phyloP scores from a whole-genome alignment of 53 echinoderm and acorn worm species.

The Luidia sarsii region DNA sequence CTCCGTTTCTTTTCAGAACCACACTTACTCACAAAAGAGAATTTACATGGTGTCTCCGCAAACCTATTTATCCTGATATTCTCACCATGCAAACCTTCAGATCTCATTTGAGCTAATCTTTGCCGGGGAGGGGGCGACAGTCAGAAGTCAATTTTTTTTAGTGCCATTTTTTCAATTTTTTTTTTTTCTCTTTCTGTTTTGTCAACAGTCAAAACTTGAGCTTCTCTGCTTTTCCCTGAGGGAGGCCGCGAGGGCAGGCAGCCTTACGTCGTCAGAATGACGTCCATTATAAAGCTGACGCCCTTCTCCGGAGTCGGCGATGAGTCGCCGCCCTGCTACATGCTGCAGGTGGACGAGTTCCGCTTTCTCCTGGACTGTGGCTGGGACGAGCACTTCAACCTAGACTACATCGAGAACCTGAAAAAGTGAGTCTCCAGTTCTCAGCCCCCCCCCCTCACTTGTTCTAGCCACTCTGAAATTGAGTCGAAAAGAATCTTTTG shows the following conservation, averaged over 20 bases:
- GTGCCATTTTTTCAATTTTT: neutral
- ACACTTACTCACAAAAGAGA: too few species aligned
- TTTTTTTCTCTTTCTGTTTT: neutral
- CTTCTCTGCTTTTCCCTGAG: neutral
- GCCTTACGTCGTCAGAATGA: constrained; percentile 62
- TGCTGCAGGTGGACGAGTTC: constrained; percentile 98
- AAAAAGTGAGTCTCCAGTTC: constrained; percentile 73
- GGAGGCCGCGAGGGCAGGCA: too few species aligned
- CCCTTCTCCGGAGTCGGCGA: constrained; percentile 91
- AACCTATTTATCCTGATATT: too few species aligned
- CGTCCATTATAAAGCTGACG: constrained; percentile 95
- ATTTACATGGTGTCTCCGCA: too few species aligned
- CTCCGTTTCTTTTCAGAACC: too few species aligned
- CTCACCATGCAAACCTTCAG: too few species aligned
- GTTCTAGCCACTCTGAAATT: too few species aligned
- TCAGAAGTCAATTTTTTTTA: neutral
- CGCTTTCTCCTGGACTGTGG: constrained; percentile 95
- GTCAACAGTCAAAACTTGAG: neutral
- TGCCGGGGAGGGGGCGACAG: too few species aligned
- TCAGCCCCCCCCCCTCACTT: too few species aligned
- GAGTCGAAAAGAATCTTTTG: too few species aligned
- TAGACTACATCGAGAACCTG: constrained; percentile 83
- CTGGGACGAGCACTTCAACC: constrained; percentile 93
- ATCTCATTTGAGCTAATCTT: too few species aligned
- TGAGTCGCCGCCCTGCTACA: constrained; percentile 93